A percentile compares a stretch with the other conserved stretches of the same genome.
These are phyloP conservation scores for Pimpla rufipes DNA, from an alignment of 2,888 invertebrate species.

Conservation along the genomic window DNA sequence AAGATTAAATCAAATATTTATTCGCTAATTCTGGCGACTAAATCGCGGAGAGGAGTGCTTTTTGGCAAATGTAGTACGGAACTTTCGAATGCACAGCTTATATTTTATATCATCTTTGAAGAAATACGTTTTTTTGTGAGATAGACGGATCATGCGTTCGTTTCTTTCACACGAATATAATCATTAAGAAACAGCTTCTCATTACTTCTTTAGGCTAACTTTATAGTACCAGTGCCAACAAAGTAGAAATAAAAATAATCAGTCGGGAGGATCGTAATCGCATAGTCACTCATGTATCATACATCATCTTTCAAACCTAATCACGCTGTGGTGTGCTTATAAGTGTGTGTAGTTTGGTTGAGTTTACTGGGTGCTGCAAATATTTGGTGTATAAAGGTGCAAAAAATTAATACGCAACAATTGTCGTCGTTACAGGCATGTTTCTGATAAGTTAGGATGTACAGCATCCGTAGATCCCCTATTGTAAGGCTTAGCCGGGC, in stretches of 20 bases:
- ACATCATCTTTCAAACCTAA: not conserved
- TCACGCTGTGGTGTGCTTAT: not conserved
- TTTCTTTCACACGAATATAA: too few relatives aligned
- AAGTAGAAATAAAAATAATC: not conserved
- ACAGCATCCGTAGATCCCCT: slow-evolving; percentile 60
- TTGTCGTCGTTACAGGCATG: slow-evolving; percentile 68
- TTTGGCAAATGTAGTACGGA: too few relatives aligned
- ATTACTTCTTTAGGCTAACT: too few relatives aligned
- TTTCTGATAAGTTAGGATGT: slow-evolving; percentile 66
- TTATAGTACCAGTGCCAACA: too few relatives aligned
- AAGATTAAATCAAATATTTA: not conserved
- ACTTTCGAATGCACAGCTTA: too few relatives aligned
- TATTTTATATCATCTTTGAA: too few relatives aligned
- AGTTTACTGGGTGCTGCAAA: not conserved
- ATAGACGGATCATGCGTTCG: too few relatives aligned
- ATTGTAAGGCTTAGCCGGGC: slow-evolving; percentile 60
- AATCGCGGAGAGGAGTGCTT: not conserved
- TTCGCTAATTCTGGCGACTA: not conserved
- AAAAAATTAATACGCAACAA: slow-evolving; percentile 45
- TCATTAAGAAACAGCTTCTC: too few relatives aligned
- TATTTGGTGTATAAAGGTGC: not conserved
- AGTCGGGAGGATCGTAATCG: not conserved
- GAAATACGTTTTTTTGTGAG: too few relatives aligned
- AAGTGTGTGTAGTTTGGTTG: not conserved
- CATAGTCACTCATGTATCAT: slow-evolving; percentile 3